These are phyloP conservation scores for Drosophila paramelanica DNA, from an alignment of 2,888 invertebrate species.

Conservation along the genomic window DNA sequence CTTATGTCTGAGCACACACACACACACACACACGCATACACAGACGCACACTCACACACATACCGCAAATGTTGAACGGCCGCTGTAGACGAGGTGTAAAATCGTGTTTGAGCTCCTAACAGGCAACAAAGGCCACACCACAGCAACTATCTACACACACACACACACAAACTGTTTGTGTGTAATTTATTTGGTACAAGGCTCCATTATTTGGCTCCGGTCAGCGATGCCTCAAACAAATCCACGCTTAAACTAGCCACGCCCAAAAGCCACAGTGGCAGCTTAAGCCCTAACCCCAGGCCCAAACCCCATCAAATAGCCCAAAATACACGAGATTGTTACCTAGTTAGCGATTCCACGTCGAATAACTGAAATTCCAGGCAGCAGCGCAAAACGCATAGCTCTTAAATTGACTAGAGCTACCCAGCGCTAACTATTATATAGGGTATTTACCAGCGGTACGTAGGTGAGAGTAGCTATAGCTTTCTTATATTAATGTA, in stretches of 20 bases:
- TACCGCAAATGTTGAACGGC: constrained; percentile 51
- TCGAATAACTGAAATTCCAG: constrained; percentile 11
- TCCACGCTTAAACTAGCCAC: constrained; percentile 15
- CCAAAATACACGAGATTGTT: constrained; percentile 13
- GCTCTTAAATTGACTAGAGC: background rate
- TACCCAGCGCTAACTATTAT: background rate
- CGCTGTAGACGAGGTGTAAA: constrained; percentile 67
- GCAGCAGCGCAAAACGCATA: background rate
- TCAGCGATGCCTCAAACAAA: constrained; percentile 27
- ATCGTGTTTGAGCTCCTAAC: constrained; percentile 58
- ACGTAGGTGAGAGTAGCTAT: too few species aligned
- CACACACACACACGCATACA: background rate
- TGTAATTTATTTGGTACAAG: constrained; percentile 38
- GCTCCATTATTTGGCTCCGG: constrained; percentile 40
- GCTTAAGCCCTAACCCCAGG: constrained; percentile 1
- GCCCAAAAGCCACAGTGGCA: constrained; percentile 4
- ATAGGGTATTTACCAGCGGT: background rate
- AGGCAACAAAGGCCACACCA: constrained; percentile 25
- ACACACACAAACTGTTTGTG: constrained; percentile 1
- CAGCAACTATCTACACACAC: constrained; percentile 11
- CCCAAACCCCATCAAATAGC: background rate
- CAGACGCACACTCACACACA: constrained; percentile 21
- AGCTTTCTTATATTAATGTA: too few species aligned
- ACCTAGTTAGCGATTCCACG: constrained; percentile 3
- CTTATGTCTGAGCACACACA: constrained; percentile 12